These are phyloP conservation scores for Aelia acuminata DNA, from an alignment of 2,888 invertebrate species.

Conservation along the genomic window DNA sequence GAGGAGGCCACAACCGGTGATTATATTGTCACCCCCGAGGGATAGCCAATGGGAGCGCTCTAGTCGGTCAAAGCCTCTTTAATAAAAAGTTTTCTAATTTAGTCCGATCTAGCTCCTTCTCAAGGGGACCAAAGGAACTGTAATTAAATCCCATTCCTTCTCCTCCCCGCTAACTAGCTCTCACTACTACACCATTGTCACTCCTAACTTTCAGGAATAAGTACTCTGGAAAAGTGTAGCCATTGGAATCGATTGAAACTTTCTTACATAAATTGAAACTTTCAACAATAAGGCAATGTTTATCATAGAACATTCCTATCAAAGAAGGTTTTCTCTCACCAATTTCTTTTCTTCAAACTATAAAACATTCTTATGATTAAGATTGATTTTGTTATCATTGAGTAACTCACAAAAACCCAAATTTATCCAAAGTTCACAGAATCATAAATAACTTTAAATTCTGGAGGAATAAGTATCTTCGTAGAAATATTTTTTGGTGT, in stretches of 20 bases:
- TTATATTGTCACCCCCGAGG: neutral
- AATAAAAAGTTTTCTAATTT: slow-evolving; percentile 26
- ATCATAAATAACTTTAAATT: no score
- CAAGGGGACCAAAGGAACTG: neutral
- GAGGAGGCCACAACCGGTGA: neutral
- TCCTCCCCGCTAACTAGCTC: neutral
- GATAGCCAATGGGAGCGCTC: neutral
- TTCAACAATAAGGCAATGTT: neutral
- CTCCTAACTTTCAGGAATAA: neutral
- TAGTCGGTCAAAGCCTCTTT: neutral
- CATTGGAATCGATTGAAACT: neutral
- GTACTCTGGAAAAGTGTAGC: neutral
- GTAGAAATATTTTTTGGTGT: no score
- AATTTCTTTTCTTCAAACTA: no score
- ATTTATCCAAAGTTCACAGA: no score
- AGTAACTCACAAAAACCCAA: no score
- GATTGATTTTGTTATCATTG: no score
- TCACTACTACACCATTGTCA: neutral
- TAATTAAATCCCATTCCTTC: neutral
- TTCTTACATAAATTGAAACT: neutral
- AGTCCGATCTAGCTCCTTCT: neutral
- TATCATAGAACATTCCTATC: no score
- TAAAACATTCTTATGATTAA: no score
- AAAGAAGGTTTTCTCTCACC: no score
- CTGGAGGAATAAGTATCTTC: no score